Percentiles rank a stretch among this genome's conserved stretches.
Conservation (phyloP, 2,888 invertebrate genomes). For the Chrysolina americana region DNA sequence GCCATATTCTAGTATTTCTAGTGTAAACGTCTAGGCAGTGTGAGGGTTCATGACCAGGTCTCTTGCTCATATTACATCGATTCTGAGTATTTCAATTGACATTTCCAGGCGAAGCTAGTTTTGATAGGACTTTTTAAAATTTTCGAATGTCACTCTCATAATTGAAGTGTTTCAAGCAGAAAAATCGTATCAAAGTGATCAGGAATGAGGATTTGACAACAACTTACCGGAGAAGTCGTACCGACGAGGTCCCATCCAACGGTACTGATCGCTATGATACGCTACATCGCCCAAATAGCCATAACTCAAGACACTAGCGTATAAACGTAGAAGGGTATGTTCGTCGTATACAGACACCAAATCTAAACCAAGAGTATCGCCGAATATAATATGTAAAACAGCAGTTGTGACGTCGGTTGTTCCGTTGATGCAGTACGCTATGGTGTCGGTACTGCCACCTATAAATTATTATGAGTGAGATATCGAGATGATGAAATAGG, state of each 20-base stretch:
- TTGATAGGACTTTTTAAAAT: too few species aligned
- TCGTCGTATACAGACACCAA: conserved; percentile 81
- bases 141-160: too few species aligned
- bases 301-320: conserved; percentile 85
- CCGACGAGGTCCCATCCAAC: conserved; percentile 89
- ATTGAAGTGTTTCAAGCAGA: too few species aligned
- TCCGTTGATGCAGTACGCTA: conserved; percentile 85
- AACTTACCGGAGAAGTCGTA: conserved; percentile 82
- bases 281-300: conserved; percentile 90
- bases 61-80: too few species aligned
- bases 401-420: conserved; percentile 85
- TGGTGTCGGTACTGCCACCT: conserved; percentile 83
- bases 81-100: too few species aligned
- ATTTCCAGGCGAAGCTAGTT: too few species aligned
- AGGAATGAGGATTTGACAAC: too few species aligned
- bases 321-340: conserved; percentile 76
- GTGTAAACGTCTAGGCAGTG: too few species aligned
- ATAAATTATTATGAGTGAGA: conserved; percentile 27
- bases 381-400: conserved; percentile 86
- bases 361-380: conserved; percentile 82
- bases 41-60: too few species aligned
- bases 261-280: conserved; percentile 82
- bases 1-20: too few species aligned
- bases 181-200: too few species aligned
- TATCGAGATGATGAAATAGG: too few species aligned